Evolutionary conservation across 2,888 invertebrate genomes (phyloP).

Genomic region (Nomada fabriciana): DNA sequence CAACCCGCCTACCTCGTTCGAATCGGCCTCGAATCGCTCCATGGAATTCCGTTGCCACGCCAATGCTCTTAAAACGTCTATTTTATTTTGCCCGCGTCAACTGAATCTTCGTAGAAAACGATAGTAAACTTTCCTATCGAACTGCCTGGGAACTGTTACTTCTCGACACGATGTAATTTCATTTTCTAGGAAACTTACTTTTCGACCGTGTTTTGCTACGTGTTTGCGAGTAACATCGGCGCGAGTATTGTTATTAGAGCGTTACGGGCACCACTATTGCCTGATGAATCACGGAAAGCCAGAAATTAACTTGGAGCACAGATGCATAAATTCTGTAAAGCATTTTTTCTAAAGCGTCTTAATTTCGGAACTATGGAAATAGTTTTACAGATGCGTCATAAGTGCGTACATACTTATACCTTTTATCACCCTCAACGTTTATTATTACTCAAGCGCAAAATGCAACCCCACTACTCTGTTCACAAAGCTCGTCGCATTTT

Average conservation of each 20-base stretch:
- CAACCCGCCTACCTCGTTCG: slow-evolving; percentile 64
- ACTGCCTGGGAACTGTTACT: slow-evolving; percentile 3
- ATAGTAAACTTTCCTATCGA: slow-evolving; percentile 25
- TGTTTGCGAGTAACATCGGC: neutral
- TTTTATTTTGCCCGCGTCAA: slow-evolving; percentile 50
- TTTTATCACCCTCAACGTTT: no score
- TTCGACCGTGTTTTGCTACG: neutral
- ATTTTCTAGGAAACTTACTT: slow-evolving; percentile 10
- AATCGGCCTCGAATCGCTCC: slow-evolving; percentile 45
- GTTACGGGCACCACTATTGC: neutral
- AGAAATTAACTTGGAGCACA: no score
- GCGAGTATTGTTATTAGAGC: neutral
- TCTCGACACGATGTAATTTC: neutral
- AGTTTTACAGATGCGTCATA: no score
- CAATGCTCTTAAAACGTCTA: slow-evolving; percentile 58
- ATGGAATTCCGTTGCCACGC: slow-evolving; percentile 54
- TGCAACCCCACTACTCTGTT: no score
- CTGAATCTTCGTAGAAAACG: slow-evolving; percentile 34
- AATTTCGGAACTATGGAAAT: no score
- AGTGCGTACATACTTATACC: no score
- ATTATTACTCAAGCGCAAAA: no score
- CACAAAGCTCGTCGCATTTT: no score
- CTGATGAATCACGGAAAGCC: neutral
- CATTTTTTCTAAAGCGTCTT: no score
- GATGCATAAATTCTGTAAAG: no score